Percentiles rank a stretch among this genome's conserved stretches.
phyloP scores from a whole-genome alignment of 2,888 invertebrate species.

The Agonopterix subpropinquella region DNA sequence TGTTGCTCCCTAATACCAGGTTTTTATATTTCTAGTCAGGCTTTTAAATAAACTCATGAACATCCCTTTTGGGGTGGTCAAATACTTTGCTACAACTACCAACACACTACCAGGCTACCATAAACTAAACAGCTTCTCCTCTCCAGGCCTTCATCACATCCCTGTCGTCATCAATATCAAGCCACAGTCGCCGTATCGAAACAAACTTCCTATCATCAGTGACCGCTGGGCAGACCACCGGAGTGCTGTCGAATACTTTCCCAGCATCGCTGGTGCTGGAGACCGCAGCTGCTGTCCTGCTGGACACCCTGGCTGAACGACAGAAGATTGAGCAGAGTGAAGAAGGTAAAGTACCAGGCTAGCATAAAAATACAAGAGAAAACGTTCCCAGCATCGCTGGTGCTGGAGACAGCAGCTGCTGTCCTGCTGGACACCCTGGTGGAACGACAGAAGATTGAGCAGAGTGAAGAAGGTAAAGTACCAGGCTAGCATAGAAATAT shows the following conservation, averaged over 20 bases:
- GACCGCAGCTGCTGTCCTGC: slow-evolving; percentile 30
- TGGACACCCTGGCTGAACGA: slow-evolving; percentile 29
- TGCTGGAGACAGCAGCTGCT: slow-evolving; percentile 42
- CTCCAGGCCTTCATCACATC: slow-evolving; percentile 41
- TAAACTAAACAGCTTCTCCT: not conserved
- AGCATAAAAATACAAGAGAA: slow-evolving; percentile 3
- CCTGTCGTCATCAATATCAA: slow-evolving; percentile 30
- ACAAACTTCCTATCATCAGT: slow-evolving; percentile 32
- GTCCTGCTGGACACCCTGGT: no score
- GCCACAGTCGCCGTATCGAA: slow-evolving; percentile 52
- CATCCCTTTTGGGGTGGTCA: no score
- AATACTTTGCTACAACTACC: no score
- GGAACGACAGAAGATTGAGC: slow-evolving; percentile 1
- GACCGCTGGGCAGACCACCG: slow-evolving; percentile 26
- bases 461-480: slow-evolving; percentile 13
- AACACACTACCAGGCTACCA: no score
- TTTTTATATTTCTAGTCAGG: no score
- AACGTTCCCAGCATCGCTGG: slow-evolving; percentile 46
- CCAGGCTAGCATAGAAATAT: not conserved
- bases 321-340: slow-evolving; percentile 18
- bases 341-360: slow-evolving; percentile 18
- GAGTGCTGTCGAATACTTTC: slow-evolving; percentile 48
- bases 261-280: slow-evolving; percentile 47
- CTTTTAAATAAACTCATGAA: no score
- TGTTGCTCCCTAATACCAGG: no score